Percentiles rank a stretch among this genome's conserved stretches.
Evolutionary conservation across 2,888 invertebrate species (phyloP).

Genomic region (Cremastobaeus sp.): DNA sequence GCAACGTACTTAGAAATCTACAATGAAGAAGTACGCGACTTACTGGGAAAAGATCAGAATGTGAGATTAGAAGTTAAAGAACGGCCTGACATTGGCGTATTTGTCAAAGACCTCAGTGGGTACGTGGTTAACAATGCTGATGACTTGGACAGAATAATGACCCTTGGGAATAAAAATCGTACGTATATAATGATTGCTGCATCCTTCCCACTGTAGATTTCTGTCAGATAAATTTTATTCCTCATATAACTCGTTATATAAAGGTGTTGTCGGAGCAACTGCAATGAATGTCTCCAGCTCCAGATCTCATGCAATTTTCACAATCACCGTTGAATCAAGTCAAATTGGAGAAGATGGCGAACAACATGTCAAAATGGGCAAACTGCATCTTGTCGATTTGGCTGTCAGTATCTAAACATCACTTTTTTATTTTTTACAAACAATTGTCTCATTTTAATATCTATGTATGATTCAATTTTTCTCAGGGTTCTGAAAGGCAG

Average conservation of each 20-base stretch:
- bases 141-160: slow-evolving; percentile 96
- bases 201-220: not conserved
- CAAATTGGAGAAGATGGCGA: slow-evolving; percentile 89
- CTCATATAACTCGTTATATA: no score
- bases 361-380: slow-evolving; percentile 95
- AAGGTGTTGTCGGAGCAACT: slow-evolving; percentile 91
- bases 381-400: slow-evolving; percentile 97
- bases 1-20: slow-evolving; percentile 99
- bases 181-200: slow-evolving; percentile 67
- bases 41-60: slow-evolving; percentile 92
- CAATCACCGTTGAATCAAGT: slow-evolving; percentile 97
- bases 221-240: slow-evolving; percentile 4
- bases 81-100: slow-evolving; percentile 96
- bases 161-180: slow-evolving; percentile 97
- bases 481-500: slow-evolving; percentile 96
- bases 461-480: slow-evolving; percentile 36
- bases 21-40: slow-evolving; percentile 98
- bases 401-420: slow-evolving; percentile 84
- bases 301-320: slow-evolving; percentile 98
- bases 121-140: slow-evolving; percentile 99
- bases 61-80: slow-evolving; percentile 95
- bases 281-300: slow-evolving; percentile 99
- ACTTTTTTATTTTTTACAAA: not conserved
- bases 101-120: slow-evolving; percentile 97
- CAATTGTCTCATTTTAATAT: not conserved